Evolutionary conservation across 2,888 invertebrate genomes (phyloP).

Genomic region (Hylaea fasciaria): DNA sequence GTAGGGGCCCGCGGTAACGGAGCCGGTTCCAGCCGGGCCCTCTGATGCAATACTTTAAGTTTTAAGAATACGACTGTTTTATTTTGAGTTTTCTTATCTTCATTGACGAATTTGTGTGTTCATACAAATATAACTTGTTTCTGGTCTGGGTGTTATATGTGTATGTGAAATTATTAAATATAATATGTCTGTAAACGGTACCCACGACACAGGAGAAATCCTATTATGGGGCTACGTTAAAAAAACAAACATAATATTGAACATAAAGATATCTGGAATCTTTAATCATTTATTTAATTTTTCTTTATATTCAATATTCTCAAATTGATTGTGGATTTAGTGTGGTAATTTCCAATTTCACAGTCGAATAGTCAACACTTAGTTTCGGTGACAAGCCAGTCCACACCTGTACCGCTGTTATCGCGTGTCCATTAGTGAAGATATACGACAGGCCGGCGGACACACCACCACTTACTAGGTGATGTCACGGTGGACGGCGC

Average conservation of each 20-base stretch:
- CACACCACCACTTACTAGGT: conserved; percentile 16
- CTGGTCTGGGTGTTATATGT: no score
- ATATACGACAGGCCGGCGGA: conserved; percentile 12
- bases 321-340: no score
- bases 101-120: not conserved
- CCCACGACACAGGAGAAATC: no score
- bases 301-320: no score
- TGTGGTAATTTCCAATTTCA: not conserved
- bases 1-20: conserved; percentile 3
- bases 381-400: conserved; percentile 10
- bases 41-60: conserved; percentile 18
- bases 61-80: not conserved
- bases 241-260: no score
- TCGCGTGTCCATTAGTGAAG: conserved; percentile 25
- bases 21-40: conserved; percentile 20
- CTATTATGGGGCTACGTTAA: no score
- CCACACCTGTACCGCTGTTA: conserved; percentile 5
- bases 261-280: no score
- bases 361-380: not conserved
- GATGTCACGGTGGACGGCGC: conserved; percentile 19
- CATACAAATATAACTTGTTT: no score
- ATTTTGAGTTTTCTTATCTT: not conserved
- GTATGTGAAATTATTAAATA: no score
- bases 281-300: no score
- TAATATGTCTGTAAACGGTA: no score